Percentiles rank a stretch among this genome's conserved stretches.
These are phyloP conservation scores for Eospalax fontanierii DNA, from an alignment of 2,797 vertebrate species.

Conservation along the genomic window DNA sequence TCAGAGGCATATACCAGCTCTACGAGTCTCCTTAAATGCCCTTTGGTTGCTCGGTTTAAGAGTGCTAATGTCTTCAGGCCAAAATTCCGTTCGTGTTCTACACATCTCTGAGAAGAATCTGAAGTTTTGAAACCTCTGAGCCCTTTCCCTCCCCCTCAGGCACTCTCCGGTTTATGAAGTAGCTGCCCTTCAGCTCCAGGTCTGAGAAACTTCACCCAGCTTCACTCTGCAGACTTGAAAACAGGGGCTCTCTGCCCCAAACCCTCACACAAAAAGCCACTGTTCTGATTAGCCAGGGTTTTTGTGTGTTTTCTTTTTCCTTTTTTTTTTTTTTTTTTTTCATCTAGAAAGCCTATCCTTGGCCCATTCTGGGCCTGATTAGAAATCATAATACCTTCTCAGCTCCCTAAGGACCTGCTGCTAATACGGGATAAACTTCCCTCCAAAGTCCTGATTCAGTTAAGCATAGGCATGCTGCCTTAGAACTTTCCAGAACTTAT, in stretches of 20 bases:
- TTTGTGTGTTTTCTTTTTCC: not conserved
- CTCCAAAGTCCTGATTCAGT: not conserved
- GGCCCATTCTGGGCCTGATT: conserved; percentile 75
- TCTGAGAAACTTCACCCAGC: conserved; percentile 23
- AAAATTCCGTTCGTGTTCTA: not conserved
- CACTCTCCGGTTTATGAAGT: not conserved
- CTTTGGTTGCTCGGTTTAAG: not conserved
- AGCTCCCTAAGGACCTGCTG: conserved; percentile 37
- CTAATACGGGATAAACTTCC: not conserved
- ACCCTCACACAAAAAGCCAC: conserved; percentile 78
- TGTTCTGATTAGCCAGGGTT: conserved; percentile 70
- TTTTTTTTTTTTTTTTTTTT: not conserved
- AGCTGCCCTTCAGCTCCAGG: not conserved
- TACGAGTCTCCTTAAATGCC: not conserved
- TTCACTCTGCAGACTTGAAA: not conserved
- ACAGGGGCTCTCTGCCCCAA: conserved; percentile 32
- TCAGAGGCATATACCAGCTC: not conserved
- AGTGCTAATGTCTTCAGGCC: not conserved
- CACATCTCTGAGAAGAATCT: not conserved
- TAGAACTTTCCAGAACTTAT: conserved; percentile 15
- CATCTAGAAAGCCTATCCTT: conserved; percentile 74
- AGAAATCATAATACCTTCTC: conserved; percentile 74
- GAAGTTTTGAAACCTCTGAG: not conserved
- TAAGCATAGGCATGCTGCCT: not conserved
- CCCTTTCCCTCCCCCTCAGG: not conserved